Evolutionary conservation across 2,888 invertebrate genomes (phyloP), one percentile per base, ranked within the genome.

Genomic region (Leistus spinibarbis): DNA sequence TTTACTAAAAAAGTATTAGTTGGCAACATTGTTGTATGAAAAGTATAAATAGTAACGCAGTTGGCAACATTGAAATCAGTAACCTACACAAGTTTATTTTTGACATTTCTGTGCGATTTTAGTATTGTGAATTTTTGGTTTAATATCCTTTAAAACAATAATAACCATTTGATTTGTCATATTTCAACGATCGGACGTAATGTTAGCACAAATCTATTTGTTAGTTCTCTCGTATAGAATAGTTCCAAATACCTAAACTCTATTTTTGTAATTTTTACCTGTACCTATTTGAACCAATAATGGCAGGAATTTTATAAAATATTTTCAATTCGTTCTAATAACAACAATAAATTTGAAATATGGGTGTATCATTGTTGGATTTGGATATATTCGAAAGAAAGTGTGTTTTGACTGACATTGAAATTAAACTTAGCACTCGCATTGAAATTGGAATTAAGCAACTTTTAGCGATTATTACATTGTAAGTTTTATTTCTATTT

Each of bases 391-490:
- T 86, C 78, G 81, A 83, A 78, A 78, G 85, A 71, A 83, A 84
- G 80, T 83, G 84, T 76, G 78, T 86, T 27, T 78, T 86, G 77
- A 80, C 82, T 77, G 84, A 86, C 79, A 83, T 86, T 70, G 81
- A 83, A 76, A 82, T 86, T 67, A 82, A 82, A 78, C 79, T 84
- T 76, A 83, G 84, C 80, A 81, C 84, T 64, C 80, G 85, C 75
- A 83, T 84, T 76, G 85, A 86, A 80, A 84, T 81, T 82, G 86
- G 85, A 68, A 83, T 85, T 60, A 86, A 86, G 80, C 85, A 86
- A 80, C 78, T 86, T 76, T 75, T 86, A 76, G 84, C 84, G 5
- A 65, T 85, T 76, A 80, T 84, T 66, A 84, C 84, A 76, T 81
- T 79, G 85, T 85, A 82, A 79, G 77, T 78, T 62, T 54, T 72